A percentile compares a stretch with the other conserved stretches of the same genome.
These are phyloP conservation scores for Halcyon badia DNA, from an alignment of 2,797 vertebrate species.

Conservation along the genomic window DNA sequence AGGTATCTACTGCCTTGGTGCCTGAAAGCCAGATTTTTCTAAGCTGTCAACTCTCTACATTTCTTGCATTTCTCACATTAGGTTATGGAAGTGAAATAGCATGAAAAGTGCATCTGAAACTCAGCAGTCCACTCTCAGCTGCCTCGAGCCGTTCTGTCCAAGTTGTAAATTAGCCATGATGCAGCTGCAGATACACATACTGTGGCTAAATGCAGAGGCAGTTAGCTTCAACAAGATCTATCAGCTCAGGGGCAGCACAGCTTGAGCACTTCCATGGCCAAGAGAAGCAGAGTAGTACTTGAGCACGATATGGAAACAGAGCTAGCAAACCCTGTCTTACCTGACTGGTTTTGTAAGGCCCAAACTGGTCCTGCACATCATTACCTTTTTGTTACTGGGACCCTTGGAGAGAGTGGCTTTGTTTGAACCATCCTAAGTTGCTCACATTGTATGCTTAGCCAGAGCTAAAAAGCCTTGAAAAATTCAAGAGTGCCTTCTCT, in stretches of 20 bases:
- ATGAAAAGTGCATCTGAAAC: background rate
- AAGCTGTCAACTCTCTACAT: background rate
- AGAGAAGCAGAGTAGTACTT: background rate
- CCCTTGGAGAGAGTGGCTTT: background rate
- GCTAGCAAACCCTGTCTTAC: background rate
- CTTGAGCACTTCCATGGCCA: fast-evolving
- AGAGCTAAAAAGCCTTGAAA: background rate
- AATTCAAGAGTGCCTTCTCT: background rate
- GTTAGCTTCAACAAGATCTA: background rate
- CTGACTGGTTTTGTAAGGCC: background rate
- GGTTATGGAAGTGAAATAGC: background rate
- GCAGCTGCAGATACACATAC: background rate
- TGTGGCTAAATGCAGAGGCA: background rate
- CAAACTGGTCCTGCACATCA: background rate
- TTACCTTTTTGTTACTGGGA: background rate
- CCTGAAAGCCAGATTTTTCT: background rate
- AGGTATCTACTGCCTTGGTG: background rate
- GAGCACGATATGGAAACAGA: background rate
- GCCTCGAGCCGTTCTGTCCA: background rate
- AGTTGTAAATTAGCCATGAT: background rate
- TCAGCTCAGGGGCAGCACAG: background rate
- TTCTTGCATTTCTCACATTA: background rate
- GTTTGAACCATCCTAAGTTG: background rate
- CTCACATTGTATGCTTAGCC: background rate
- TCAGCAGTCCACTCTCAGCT: background rate